Conservation (phyloP, 2,113 vertebrate species). For the Hiodon tergisus region DNA sequence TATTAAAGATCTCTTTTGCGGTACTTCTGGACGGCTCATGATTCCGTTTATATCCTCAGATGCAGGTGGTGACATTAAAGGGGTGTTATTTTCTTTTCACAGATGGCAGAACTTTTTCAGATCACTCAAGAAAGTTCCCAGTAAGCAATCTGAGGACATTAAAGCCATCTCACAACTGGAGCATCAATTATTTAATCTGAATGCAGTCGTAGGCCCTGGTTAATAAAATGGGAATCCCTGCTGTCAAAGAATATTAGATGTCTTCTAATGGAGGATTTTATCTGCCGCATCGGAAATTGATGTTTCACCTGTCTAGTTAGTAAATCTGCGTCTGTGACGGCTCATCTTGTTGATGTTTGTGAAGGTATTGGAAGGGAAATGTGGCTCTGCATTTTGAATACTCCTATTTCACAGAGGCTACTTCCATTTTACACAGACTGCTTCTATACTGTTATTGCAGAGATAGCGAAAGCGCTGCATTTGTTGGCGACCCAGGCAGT, state of each 20-base stretch:
- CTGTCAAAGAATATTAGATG: slow-evolving; percentile 46
- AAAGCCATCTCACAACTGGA: slow-evolving; percentile 41
- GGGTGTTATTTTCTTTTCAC: slow-evolving; percentile 20
- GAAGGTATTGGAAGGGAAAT: background rate
- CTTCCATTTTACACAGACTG: background rate
- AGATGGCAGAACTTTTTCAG: slow-evolving; percentile 34
- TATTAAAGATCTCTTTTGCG: too few relatives aligned
- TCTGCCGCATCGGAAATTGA: slow-evolving; percentile 47
- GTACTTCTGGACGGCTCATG: too few relatives aligned
- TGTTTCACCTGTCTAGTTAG: slow-evolving; percentile 36
- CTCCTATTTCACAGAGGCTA: background rate
- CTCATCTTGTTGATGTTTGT: slow-evolving; percentile 21
- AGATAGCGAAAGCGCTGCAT: background rate
- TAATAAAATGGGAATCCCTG: slow-evolving; percentile 52
- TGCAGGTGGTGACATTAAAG: slow-evolving; percentile 1
- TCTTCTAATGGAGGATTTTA: slow-evolving; percentile 46
- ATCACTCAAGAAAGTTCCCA: slow-evolving; percentile 28
- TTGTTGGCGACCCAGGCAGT: background rate
- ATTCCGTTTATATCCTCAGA: background rate
- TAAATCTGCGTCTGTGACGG: slow-evolving; percentile 36
- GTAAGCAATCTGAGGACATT: slow-evolving; percentile 40
- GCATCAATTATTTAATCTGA: slow-evolving; percentile 44
- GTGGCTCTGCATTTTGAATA: background rate
- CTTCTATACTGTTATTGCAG: background rate
- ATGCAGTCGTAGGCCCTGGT: slow-evolving; percentile 16